Conservation (phyloP, 35 echinoderm and acorn worm genomes). For the Anneissia japonica region DNA sequence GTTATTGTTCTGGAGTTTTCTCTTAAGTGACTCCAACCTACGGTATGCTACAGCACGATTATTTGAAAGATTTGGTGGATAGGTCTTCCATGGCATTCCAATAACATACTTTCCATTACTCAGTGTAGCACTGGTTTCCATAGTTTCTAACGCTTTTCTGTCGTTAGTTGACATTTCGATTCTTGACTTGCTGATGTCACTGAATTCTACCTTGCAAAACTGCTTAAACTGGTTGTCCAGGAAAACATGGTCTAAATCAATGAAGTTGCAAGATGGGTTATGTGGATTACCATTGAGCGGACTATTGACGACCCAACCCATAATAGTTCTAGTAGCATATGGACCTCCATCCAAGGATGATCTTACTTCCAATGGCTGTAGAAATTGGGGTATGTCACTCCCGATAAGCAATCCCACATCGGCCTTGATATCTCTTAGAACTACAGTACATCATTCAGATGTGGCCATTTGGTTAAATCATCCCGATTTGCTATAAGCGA, state of each 20-base stretch:
- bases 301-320: conserved; percentile 52
- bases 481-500: too few relatives aligned
- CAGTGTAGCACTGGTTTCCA: conserved; percentile 3
- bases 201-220: conserved; percentile 34
- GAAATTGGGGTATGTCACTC: conserved; percentile 45
- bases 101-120: conserved; percentile 46
- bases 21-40: conserved; percentile 13
- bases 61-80: conserved; percentile 25
- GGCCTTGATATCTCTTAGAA: conserved; percentile 22
- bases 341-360: conserved; percentile 1
- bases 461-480: conserved; percentile 21
- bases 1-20: conserved; percentile 24
- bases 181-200: not conserved
- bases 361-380: conserved; percentile 12
- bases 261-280: not conserved
- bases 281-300: conserved; percentile 11
- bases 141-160: conserved; percentile 2
- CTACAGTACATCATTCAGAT: conserved; percentile 25
- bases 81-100: conserved; percentile 25
- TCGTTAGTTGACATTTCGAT: conserved; percentile 22
- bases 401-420: conserved; percentile 52
- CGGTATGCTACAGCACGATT: conserved; percentile 34
- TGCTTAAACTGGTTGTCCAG: conserved; percentile 23
- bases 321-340: conserved; percentile 30
- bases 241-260: not conserved